Evolutionary conservation across 2,113 vertebrate species (phyloP).

Genomic region (Phainopepla nitens): DNA sequence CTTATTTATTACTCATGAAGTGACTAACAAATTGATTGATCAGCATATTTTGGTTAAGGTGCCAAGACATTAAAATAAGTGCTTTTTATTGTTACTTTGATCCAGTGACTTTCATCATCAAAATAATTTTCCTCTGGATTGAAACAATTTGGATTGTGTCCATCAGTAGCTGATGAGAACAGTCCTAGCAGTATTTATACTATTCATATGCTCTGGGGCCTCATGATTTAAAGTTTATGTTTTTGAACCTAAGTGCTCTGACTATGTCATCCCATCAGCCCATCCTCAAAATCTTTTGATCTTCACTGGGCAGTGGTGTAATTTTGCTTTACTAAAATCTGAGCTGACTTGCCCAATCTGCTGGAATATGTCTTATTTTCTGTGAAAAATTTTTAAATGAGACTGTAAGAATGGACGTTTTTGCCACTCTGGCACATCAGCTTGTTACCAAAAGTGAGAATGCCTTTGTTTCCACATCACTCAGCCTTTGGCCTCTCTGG

Average conservation of each 20-base stretch:
- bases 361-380: not conserved
- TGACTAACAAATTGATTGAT: not conserved
- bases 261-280: not conserved
- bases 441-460: not conserved
- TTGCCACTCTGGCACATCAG: not conserved
- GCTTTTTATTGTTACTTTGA: not conserved
- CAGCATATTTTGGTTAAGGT: not conserved
- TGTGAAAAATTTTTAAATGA: not conserved
- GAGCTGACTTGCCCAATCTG: not conserved
- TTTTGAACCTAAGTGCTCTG: not conserved
- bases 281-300: not conserved
- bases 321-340: not conserved
- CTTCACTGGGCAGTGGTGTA: not conserved
- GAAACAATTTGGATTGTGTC: not conserved
- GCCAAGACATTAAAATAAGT: not conserved
- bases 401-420: rapidly evolving
- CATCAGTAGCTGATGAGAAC: not conserved
- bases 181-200: not conserved
- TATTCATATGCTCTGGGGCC: not conserved
- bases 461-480: not conserved
- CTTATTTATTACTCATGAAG: not conserved
- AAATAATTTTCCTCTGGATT: not conserved
- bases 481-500: not conserved
- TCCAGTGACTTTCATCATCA: not conserved
- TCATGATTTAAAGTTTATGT: not conserved